These are phyloP conservation scores for Malacoctenus gilli DNA, from an alignment of 2,797 vertebrate species.

Conservation along the genomic window DNA sequence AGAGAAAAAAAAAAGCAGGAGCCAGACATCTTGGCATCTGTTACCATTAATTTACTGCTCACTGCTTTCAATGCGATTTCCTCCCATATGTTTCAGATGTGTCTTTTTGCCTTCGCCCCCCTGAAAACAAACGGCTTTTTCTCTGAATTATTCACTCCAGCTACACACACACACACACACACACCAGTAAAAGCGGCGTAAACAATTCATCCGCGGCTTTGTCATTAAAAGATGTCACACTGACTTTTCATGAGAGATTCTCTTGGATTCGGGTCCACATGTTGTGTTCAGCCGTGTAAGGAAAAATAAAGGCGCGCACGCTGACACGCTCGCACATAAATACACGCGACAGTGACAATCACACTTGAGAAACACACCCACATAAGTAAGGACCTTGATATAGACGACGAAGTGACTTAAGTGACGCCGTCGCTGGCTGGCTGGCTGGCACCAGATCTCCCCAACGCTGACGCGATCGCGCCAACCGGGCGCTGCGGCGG, in stretches of 20 bases:
- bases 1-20: conserved; percentile 62
- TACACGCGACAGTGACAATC: conserved; percentile 4
- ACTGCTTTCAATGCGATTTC: conserved; percentile 83
- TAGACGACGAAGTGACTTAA: not conserved
- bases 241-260: conserved; percentile 58
- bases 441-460: too few relatives aligned
- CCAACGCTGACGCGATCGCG: too few relatives aligned
- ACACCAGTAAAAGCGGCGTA: conserved; percentile 73
- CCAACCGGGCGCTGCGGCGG: too few relatives aligned
- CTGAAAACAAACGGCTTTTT: conserved; percentile 78
- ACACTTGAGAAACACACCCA: conserved; percentile 8
- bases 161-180: conserved; percentile 21
- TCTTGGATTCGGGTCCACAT: conserved; percentile 43
- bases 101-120: conserved; percentile 87
- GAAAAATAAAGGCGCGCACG: not conserved
- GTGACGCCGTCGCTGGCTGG: not conserved
- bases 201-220: conserved; percentile 84
- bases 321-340: not conserved
- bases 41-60: conserved; percentile 88
- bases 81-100: conserved; percentile 85
- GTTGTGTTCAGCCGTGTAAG: conserved; percentile 32
- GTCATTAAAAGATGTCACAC: conserved; percentile 78
- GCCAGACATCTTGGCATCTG: conserved; percentile 86
- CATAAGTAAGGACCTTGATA: conserved; percentile 11
- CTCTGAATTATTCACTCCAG: conserved; percentile 84